Evolutionary conservation across 2,113 vertebrate genomes (phyloP).

Genomic region (Nothobranchius furzeri): DNA sequence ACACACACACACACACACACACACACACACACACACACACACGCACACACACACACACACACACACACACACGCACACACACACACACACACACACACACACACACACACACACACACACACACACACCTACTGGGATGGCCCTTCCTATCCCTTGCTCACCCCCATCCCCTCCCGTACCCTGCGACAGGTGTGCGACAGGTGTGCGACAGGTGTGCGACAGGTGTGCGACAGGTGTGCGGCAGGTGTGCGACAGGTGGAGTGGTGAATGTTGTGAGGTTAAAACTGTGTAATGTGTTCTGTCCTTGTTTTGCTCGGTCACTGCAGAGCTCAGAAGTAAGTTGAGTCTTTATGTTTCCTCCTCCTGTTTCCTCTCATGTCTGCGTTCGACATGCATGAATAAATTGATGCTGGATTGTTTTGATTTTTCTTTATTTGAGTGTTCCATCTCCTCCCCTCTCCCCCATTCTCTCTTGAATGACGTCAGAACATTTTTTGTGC

Average conservation of each 20-base stretch:
- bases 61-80: no score
- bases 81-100: not conserved
- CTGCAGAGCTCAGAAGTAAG: conserved; percentile 95
- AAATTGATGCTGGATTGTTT: conserved; percentile 45
- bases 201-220: conserved; percentile 40
- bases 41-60: conserved; percentile 16
- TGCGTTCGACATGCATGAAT: conserved; percentile 80
- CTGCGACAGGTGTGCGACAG: conserved; percentile 30
- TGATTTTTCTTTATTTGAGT: conserved; percentile 53
- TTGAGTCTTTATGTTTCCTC: conserved; percentile 80
- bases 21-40: conserved; percentile 37
- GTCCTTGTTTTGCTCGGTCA: conserved; percentile 85
- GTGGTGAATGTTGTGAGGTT: conserved; percentile 79
- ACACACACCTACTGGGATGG: conserved; percentile 56
- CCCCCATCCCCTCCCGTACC: conserved; percentile 50
- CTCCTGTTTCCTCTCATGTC: conserved; percentile 76
- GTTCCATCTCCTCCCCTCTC: conserved; percentile 67
- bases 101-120: conserved; percentile 14
- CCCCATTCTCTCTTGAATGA: conserved; percentile 65
- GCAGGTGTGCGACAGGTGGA: conserved; percentile 67
- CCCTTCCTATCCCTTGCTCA: conserved; percentile 42
- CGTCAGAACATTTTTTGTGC: conserved; percentile 63
- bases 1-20: conserved; percentile 10
- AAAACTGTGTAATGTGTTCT: conserved; percentile 86
- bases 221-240: conserved; percentile 34